These are phyloP conservation scores for Sialia sialis DNA, from an alignment of 2,113 vertebrate genomes.

Conservation along the genomic window DNA sequence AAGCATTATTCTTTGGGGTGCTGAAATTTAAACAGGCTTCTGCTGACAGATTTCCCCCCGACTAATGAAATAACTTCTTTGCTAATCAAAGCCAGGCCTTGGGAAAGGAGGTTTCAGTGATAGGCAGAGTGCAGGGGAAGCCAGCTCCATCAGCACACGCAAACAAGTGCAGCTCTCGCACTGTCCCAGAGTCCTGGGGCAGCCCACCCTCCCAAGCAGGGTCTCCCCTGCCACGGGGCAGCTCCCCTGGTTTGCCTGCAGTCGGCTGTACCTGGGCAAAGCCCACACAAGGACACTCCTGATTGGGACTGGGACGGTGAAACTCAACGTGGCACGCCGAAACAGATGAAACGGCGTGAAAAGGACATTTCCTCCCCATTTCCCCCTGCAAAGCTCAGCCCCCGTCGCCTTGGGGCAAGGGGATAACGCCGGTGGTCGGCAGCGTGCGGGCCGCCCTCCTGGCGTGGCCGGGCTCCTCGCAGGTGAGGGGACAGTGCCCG, in stretches of 20 bases:
- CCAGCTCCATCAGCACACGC: fast-evolving
- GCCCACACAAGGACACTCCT: fast-evolving
- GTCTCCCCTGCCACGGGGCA: background rate
- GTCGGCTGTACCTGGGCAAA: fast-evolving
- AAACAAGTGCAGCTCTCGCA: fast-evolving
- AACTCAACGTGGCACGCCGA: background rate
- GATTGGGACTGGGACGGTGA: background rate
- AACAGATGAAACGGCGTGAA: fast-evolving
- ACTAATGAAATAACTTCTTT: conserved; percentile 41
- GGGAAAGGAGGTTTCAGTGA: background rate
- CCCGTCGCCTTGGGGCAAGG: fast-evolving
- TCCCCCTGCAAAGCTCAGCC: background rate
- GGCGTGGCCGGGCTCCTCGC: background rate
- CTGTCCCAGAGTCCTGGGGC: background rate
- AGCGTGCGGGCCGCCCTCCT: background rate
- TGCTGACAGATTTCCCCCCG: conserved; percentile 14
- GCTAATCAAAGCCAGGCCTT: conserved; percentile 51
- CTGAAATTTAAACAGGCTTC: conserved; percentile 56
- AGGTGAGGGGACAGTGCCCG: background rate
- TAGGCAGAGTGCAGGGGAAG: background rate
- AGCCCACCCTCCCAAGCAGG: background rate
- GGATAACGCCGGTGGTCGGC: background rate
- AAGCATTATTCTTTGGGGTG: conserved; percentile 47
- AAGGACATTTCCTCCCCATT: fast-evolving
- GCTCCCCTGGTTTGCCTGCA: background rate